Evolutionary conservation across 2,113 vertebrate species (phyloP).

Genomic region (Chinchilla lanigera): DNA sequence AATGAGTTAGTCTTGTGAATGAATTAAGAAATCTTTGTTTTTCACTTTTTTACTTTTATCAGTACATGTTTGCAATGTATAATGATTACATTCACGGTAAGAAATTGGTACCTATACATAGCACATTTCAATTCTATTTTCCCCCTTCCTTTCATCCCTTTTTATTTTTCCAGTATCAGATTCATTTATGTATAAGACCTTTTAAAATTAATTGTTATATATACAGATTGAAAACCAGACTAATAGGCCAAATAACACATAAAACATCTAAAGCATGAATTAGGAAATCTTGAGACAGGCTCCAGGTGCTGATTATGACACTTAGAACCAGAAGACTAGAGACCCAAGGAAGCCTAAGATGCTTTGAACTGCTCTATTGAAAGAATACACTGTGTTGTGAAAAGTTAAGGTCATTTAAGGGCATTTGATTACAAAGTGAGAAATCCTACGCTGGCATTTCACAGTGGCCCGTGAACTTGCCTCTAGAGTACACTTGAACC

Average conservation of each 20-base stretch:
- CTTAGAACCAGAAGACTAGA: not conserved
- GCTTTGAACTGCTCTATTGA: not conserved
- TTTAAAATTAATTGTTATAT: not conserved
- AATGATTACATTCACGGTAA: not conserved
- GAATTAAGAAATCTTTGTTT: not conserved
- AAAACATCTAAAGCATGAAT: not conserved
- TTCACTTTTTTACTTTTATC: not conserved
- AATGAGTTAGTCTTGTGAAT: not conserved
- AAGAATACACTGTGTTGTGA: not conserved
- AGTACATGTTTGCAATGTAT: not conserved
- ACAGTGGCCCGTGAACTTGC: not conserved
- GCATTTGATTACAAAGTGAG: slow-evolving; percentile 7
- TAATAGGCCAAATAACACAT: not conserved
- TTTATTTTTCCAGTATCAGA: not conserved
- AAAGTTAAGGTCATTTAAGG: not conserved
- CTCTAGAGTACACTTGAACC: not conserved
- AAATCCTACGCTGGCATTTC: slow-evolving; percentile 37
- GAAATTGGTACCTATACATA: not conserved
- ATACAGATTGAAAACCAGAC: not conserved
- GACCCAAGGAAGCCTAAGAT: not conserved
- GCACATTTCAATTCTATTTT: not conserved
- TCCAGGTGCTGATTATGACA: not conserved
- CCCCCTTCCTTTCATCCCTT: not conserved
- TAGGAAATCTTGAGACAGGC: not conserved
- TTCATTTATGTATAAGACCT: not conserved